Evolutionary conservation across 92 coral and sea anemone genomes (phyloP).

Genomic region (Phenganax subtilis): DNA sequence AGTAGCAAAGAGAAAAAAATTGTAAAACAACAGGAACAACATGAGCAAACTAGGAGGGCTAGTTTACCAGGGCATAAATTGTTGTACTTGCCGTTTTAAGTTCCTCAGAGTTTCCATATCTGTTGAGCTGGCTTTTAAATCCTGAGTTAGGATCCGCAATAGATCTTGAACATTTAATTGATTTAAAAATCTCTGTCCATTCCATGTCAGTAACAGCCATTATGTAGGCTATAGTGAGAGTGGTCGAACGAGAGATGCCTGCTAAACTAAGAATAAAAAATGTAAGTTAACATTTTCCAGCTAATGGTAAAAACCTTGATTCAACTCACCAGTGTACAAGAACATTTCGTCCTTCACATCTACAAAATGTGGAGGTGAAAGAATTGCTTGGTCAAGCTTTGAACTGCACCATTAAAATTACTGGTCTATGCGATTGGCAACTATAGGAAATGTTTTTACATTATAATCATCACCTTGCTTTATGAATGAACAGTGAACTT

Average conservation of each 20-base stretch:
- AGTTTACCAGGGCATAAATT: too few relatives aligned
- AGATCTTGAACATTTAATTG: constrained; percentile 67
- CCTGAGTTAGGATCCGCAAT: constrained; percentile 85
- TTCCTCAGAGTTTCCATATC: constrained; percentile 63
- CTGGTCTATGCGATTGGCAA: too few relatives aligned
- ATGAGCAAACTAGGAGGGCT: too few relatives aligned
- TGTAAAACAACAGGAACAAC: too few relatives aligned
- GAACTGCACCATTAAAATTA: too few relatives aligned
- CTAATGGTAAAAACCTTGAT: not conserved
- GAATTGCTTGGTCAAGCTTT: not conserved
- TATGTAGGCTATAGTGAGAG: constrained; percentile 82
- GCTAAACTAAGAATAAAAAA: constrained; percentile 55
- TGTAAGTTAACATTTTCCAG: not conserved
- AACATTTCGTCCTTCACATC: constrained; percentile 60
- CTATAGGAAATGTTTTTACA: not conserved
- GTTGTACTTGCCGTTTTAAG: constrained; percentile 42
- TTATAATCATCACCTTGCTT: constrained; percentile 57
- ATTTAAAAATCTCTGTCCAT: constrained; percentile 76
- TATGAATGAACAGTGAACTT: constrained; percentile 70
- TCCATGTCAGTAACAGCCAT: constrained; percentile 72
- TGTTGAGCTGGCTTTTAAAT: constrained; percentile 80
- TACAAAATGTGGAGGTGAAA: constrained; percentile 18
- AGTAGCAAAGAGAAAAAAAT: not conserved
- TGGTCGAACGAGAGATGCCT: constrained; percentile 82
- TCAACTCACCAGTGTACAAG: constrained; percentile 75